Evolutionary conservation across 2,888 invertebrate species (phyloP).

Genomic region (Cabera pusaria): DNA sequence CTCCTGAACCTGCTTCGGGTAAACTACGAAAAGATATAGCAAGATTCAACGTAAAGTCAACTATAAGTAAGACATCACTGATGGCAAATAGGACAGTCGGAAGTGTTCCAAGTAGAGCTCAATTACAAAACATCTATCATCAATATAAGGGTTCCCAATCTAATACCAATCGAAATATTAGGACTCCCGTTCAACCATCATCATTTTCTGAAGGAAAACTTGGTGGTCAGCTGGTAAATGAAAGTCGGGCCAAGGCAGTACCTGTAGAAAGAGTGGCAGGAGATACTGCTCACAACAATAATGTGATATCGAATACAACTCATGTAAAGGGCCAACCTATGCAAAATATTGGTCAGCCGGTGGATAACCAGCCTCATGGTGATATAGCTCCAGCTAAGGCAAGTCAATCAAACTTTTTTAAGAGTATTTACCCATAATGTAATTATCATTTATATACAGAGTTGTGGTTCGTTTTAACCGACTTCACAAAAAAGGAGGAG

Average conservation of each 20-base stretch:
- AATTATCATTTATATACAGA: too few relatives aligned
- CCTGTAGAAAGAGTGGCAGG: conserved; percentile 63
- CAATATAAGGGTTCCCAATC: conserved; percentile 72
- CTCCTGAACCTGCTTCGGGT: conserved; percentile 45
- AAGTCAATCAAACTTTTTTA: too few relatives aligned
- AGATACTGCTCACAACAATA: conserved; percentile 53
- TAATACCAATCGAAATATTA: conserved; percentile 59
- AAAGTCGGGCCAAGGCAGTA: conserved; percentile 30
- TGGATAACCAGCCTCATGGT: conserved; percentile 35
- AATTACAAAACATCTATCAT: conserved; percentile 67
- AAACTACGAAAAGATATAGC: conserved; percentile 34
- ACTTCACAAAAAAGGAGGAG: too few relatives aligned
- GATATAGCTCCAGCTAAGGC: conserved; percentile 17
- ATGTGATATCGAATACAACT: conserved; percentile 23
- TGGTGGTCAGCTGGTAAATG: conserved; percentile 35
- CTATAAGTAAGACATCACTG: conserved; percentile 67
- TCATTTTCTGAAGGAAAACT: conserved; percentile 59
- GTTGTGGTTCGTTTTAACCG: too few relatives aligned
- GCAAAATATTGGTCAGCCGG: conserved; percentile 52
- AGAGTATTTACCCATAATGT: too few relatives aligned
- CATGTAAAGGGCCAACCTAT: conserved; percentile 34
- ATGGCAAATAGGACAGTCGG: conserved; percentile 49
- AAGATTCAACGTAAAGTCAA: conserved; percentile 57
- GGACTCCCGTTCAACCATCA: conserved; percentile 36
- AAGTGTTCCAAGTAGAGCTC: conserved; percentile 56